Evolutionary conservation across 2,797 vertebrate genomes (phyloP), one percentile per base, ranked within the genome.

Genomic region (Myioborus miniatus): DNA sequence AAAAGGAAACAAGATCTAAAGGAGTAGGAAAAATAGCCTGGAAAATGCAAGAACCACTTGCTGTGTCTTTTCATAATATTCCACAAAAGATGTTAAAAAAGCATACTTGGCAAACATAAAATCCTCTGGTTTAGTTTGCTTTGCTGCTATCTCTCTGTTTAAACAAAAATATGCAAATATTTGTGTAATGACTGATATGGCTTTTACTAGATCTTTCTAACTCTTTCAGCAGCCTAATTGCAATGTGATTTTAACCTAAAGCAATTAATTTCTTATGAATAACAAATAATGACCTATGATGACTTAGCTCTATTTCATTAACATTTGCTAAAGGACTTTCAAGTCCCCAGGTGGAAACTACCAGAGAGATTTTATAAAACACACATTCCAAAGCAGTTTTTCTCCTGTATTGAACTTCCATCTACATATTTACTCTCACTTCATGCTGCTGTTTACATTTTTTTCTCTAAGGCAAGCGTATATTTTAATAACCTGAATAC

Each of bases 161-260:
- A 89, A 80, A 92, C 32, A 69, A 81, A 90, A 82, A 44, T 50
- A 82, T 9, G n/a, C 39, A 90, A 84, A 84, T 60, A 83, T 88
- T 94, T 94, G 14, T 81, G 9, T 63, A 85, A 56, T 74, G 69
- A 36, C 15, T 78, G 30, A 64, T 75, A 58, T 0, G 8, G 11
- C 22, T 90, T 91, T 94, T 90, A 64, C 30, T 50, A 55, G 27
- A 55, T 62, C 4, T 84, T 89, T 71, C 62, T 75, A 74, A 69
- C 46, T 75, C 49, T 79, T 79, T 87, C 78, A 92, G 34, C 30
- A 82, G 47, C 36, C 27, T 72, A 90, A 89, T 50, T 13, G 4
- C 39, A 63, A 79, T 52, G 55, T 47, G 60, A 44, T 76, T 83
- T 89, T 82, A 89, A 81, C 36, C 16, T 44, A 32, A 77, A 94